Evolutionary conservation across 2,113 vertebrate species (phyloP).

Genomic region (Pipa parva): DNA sequence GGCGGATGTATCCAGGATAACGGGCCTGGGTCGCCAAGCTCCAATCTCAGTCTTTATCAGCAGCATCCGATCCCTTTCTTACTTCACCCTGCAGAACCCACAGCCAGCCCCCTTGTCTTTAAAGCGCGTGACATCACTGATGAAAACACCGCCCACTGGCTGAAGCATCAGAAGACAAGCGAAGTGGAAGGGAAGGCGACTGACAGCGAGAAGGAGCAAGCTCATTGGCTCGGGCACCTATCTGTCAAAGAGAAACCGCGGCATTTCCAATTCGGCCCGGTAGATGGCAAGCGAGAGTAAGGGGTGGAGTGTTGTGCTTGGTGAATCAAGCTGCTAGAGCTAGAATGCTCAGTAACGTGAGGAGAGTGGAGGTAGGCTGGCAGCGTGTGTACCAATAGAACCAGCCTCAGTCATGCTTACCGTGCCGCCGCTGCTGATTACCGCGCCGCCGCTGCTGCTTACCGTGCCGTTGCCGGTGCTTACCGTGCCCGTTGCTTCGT

Average conservation of each 20-base stretch:
- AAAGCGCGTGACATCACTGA: slow-evolving; percentile 23
- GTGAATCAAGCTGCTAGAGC: too few species aligned
- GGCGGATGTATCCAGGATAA: background rate
- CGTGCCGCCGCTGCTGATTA: too few species aligned
- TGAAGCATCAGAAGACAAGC: background rate
- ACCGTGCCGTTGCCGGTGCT: too few species aligned
- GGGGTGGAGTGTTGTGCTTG: too few species aligned
- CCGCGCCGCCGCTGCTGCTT: too few species aligned
- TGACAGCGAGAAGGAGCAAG: background rate
- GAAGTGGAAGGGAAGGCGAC: background rate
- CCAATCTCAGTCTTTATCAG: background rate
- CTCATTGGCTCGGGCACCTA: slow-evolving; percentile 24
- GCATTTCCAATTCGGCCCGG: background rate
- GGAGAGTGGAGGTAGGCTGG: too few species aligned
- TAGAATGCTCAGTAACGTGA: too few species aligned
- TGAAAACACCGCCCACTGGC: background rate
- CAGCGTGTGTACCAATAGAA: too few species aligned
- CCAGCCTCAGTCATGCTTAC: too few species aligned
- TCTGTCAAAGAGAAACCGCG: background rate
- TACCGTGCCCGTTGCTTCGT: too few species aligned
- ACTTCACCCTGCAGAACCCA: slow-evolving; percentile 39
- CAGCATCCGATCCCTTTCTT: slow-evolving; percentile 25
- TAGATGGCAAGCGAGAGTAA: slow-evolving; percentile 2
- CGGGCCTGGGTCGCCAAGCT: background rate
- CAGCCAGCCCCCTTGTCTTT: slow-evolving; percentile 27